phyloP scores from a whole-genome alignment of 2,888 invertebrate species.

The Hyposoter dolosus region DNA sequence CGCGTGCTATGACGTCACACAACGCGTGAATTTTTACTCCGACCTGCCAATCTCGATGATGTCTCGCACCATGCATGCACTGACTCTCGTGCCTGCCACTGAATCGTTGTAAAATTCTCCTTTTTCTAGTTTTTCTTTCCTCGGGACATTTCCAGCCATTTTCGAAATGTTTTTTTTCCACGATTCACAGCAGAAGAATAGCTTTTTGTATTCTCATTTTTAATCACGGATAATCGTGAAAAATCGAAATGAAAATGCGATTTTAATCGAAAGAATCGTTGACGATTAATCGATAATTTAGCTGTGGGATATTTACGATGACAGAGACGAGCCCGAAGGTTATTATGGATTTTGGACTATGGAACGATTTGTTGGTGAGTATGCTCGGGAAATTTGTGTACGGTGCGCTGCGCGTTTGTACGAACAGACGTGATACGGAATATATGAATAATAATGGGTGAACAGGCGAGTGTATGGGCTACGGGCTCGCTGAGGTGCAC shows the following conservation, averaged over 20 bases:
- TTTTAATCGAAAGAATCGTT: not conserved
- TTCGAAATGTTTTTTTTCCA: not conserved
- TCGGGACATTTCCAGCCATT: not conserved
- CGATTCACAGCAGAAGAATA: not conserved
- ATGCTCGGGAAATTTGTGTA: constrained; percentile 35
- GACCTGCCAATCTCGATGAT: constrained; percentile 52
- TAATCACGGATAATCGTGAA: not conserved
- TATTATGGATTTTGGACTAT: constrained; percentile 36
- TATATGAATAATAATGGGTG: constrained; percentile 84
- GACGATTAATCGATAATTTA: constrained; percentile 3
- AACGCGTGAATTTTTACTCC: constrained; percentile 62
- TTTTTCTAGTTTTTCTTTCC: not conserved
- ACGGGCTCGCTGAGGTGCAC: constrained; percentile 51
- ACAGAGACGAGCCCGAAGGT: constrained; percentile 31
- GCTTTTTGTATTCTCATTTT: too few relatives aligned
- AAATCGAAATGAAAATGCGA: not conserved
- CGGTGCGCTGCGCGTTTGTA: constrained; percentile 72
- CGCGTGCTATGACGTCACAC: constrained; percentile 64
- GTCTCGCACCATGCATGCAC: not conserved
- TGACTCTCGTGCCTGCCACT: constrained; percentile 17
- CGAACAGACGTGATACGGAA: constrained; percentile 84
- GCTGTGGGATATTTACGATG: constrained; percentile 40
- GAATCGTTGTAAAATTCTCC: constrained; percentile 1
- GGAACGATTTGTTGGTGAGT: constrained; percentile 32
- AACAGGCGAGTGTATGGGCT: constrained; percentile 62